Conservation (phyloP, 2,797 vertebrate species). For the Danio kyathit region DNA sequence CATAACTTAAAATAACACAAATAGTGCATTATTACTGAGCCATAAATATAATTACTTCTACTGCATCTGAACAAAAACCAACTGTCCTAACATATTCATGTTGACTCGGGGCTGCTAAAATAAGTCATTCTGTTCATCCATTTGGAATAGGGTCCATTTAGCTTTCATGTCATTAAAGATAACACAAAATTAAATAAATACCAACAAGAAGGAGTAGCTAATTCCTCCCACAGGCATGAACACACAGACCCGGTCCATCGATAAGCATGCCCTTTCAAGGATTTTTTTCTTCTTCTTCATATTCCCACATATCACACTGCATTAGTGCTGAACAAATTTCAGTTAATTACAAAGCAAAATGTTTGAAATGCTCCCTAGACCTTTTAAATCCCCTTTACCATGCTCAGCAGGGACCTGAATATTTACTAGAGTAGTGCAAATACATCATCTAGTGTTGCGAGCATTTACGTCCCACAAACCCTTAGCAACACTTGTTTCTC, state of each 20-base stretch:
- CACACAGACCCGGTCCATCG: constrained; percentile 68
- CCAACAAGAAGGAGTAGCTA: constrained; percentile 76
- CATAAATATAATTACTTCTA: constrained; percentile 78
- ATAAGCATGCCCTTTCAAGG: constrained; percentile 66
- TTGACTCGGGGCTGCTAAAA: constrained; percentile 73
- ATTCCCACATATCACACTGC: constrained; percentile 69
- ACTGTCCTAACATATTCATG: constrained; percentile 77
- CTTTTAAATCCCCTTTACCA: constrained; percentile 79
- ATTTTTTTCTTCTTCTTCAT: constrained; percentile 55
- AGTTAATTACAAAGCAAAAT: constrained; percentile 82
- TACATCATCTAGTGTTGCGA: constrained; percentile 44
- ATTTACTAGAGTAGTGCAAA: constrained; percentile 74
- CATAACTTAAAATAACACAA: constrained; percentile 69
- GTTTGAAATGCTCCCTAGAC: constrained; percentile 80
- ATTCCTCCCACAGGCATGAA: constrained; percentile 56
- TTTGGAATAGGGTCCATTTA: constrained; percentile 80
- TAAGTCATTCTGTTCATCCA: constrained; percentile 75
- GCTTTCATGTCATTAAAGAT: constrained; percentile 80
- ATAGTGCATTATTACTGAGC: constrained; percentile 57
- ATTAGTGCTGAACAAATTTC: constrained; percentile 82
- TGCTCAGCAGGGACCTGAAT: constrained; percentile 74
- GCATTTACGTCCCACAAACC: constrained; percentile 35
- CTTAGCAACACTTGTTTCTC: constrained; percentile 68
- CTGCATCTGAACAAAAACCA: constrained; percentile 69
- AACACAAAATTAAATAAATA: constrained; percentile 82